A percentile compares a stretch with the other conserved stretches of the same genome.
Evolutionary conservation across 2,888 invertebrate genomes (phyloP).

Genomic region (Horisme vitalbata): DNA sequence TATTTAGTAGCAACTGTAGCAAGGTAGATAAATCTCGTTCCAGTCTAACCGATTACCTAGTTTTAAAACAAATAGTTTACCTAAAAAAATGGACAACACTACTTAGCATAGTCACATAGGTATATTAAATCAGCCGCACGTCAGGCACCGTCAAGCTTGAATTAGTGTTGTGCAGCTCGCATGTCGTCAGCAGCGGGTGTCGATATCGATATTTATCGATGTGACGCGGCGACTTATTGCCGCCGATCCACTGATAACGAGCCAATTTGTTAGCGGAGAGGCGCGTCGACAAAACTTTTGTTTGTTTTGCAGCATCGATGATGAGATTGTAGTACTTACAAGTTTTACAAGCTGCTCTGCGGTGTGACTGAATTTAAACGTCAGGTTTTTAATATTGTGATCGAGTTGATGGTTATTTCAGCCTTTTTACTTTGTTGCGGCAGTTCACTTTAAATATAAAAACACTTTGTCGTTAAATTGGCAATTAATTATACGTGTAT

Average conservation of each 20-base stretch:
- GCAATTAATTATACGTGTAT: background rate
- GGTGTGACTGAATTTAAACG: conserved; percentile 29
- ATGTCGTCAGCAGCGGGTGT: conserved; percentile 56
- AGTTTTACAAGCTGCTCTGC: conserved; percentile 34
- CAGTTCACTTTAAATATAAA: background rate
- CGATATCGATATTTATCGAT: conserved; percentile 71
- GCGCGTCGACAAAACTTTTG: conserved; percentile 45
- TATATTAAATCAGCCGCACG: conserved; percentile 46
- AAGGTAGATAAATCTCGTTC: conserved; percentile 2
- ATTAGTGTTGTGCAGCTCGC: conserved; percentile 60
- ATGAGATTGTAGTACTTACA: conserved; percentile 39
- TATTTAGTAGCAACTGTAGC: too few relatives aligned
- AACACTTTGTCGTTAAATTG: background rate
- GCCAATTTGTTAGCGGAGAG: conserved; percentile 68
- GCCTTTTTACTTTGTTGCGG: conserved; percentile 10
- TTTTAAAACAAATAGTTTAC: conserved; percentile 10
- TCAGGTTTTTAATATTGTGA: conserved; percentile 6
- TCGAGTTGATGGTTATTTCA: background rate
- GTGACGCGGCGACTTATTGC: conserved; percentile 68
- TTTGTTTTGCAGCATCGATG: conserved; percentile 49
- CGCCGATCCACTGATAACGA: conserved; percentile 69
- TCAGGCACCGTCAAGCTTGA: conserved; percentile 42
- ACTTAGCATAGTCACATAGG: conserved; percentile 20
- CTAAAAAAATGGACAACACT: conserved; percentile 10
- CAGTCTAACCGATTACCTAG: conserved; percentile 9